phyloP scores from a whole-genome alignment of 2,797 vertebrate genomes.

The Pelodytes ibericus region DNA sequence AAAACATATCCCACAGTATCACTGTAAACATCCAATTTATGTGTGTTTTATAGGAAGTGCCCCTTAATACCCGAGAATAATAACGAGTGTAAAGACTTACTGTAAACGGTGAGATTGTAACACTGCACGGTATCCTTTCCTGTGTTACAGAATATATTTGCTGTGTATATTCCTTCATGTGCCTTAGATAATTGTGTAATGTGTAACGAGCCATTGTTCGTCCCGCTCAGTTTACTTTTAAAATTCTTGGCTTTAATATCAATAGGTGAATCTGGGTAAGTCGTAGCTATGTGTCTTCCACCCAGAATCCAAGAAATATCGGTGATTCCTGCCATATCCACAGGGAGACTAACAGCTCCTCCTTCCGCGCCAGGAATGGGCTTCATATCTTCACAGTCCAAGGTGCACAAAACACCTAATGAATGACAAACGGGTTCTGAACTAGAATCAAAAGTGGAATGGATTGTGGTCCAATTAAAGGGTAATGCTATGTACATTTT shows the following conservation, averaged over 20 bases:
- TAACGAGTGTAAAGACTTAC: not conserved
- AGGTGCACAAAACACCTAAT: not conserved
- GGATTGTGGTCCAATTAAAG: too few species aligned
- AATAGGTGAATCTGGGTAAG: not conserved
- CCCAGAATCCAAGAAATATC: not conserved
- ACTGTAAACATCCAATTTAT: too few species aligned
- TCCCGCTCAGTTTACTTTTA: not conserved
- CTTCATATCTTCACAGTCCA: not conserved
- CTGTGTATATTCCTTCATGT: not conserved
- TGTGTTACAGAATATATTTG: not conserved
- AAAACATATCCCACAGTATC: too few species aligned
- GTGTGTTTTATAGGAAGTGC: too few species aligned
- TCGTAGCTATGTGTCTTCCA: constrained; percentile 1
- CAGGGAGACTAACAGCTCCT: not conserved
- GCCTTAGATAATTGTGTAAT: not conserved
- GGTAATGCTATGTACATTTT: too few species aligned
- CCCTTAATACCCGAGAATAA: too few species aligned
- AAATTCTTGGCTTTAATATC: not conserved
- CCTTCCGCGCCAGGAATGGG: not conserved
- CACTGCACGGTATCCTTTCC: not conserved
- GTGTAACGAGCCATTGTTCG: not conserved
- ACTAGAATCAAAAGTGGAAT: too few species aligned
- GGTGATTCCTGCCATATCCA: not conserved
- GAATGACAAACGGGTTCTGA: too few species aligned
- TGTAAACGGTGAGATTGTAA: not conserved